Conservation (phyloP, 2,113 vertebrate genomes). For the Pampusana beccarii region DNA sequence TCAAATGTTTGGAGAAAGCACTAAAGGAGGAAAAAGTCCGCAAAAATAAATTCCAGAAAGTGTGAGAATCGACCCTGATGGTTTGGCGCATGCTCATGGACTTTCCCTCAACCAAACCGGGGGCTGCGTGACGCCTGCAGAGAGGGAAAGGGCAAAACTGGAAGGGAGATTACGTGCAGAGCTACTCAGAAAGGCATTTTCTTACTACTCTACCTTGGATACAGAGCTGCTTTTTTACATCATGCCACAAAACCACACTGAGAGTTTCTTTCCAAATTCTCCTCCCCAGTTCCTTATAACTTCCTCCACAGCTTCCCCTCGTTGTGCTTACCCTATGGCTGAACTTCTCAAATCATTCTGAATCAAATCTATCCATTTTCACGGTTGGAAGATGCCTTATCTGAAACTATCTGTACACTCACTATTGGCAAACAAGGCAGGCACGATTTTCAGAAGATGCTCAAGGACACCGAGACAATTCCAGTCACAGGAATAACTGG, state of each 20-base stretch:
- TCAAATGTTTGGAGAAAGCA: constrained; percentile 11
- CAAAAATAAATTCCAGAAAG: constrained; percentile 52
- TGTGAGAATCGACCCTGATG: constrained; percentile 11
- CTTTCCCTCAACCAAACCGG: neutral
- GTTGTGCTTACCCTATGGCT: neutral
- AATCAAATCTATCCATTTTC: neutral
- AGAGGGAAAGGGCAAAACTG: neutral
- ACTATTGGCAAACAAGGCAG: neutral
- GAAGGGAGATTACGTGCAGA: neutral
- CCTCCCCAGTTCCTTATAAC: neutral
- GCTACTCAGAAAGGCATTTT: neutral
- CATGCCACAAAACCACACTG: neutral
- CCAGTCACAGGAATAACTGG: neutral
- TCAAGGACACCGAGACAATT: neutral
- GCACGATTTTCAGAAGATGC: neutral
- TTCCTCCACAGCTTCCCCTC: neutral
- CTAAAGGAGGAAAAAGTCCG: neutral
- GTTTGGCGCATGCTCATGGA: neutral
- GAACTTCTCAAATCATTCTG: neutral
- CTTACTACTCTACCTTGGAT: neutral
- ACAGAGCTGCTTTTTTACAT: neutral
- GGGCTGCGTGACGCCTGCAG: neutral
- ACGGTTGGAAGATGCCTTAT: neutral
- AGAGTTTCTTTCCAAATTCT: neutral
- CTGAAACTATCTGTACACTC: neutral